Evolutionary conservation across 1,140 invertebrate species (phyloP).

Genomic region (Neodiprion virginianus): DNA sequence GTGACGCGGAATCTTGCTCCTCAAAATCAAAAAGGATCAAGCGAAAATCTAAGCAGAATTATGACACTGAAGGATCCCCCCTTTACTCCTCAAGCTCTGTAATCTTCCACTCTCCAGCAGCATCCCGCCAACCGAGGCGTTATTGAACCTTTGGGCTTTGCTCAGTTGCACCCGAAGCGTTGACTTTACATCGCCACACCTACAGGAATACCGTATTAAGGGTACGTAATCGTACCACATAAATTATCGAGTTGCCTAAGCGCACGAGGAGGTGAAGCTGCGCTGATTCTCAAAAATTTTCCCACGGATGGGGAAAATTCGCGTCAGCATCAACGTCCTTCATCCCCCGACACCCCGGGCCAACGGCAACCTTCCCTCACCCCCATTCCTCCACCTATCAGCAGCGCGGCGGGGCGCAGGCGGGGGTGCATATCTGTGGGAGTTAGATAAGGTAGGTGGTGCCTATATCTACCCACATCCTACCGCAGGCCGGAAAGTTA

Average conservation of each 20-base stretch:
- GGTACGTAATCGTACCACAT: too few relatives aligned
- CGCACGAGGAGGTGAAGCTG: background rate
- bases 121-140: too few relatives aligned
- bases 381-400: background rate
- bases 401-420: background rate
- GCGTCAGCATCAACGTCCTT: slow-evolving; percentile 1
- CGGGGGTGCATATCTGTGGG: slow-evolving; percentile 5
- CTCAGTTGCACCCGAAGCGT: background rate
- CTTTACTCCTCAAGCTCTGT: too few relatives aligned
- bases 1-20: too few relatives aligned
- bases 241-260: background rate
- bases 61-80: too few relatives aligned
- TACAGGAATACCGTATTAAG: too few relatives aligned
- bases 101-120: too few relatives aligned
- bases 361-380: background rate
- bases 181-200: background rate
- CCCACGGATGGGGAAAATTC: background rate
- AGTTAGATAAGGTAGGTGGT: slow-evolving; percentile 1
- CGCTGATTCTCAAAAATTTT: too few relatives aligned
- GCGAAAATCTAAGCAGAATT: too few relatives aligned
- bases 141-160: too few relatives aligned
- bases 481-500: slow-evolving; percentile 3
- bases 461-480: slow-evolving; percentile 2
- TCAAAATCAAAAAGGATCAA: too few relatives aligned
- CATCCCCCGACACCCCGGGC: background rate